Evolutionary conservation across 2,888 invertebrate species (phyloP).

Genomic region (Terebella lapidaria): DNA sequence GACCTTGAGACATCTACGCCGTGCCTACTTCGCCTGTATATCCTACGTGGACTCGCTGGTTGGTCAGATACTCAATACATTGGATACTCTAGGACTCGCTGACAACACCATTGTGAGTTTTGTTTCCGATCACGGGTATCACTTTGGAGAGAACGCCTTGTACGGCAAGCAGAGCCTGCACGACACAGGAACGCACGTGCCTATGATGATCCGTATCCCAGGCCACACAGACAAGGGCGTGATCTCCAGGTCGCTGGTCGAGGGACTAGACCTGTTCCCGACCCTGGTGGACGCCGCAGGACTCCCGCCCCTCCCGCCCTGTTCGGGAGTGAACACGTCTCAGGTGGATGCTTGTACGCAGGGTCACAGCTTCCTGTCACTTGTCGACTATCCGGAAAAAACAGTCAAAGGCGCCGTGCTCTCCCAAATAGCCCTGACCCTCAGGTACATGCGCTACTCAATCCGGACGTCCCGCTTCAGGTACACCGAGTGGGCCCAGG

Average conservation of each 20-base stretch:
- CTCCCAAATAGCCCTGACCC: neutral
- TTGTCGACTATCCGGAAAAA: slow-evolving; percentile 3
- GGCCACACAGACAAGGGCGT: slow-evolving; percentile 28
- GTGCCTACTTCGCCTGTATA: slow-evolving; percentile 15
- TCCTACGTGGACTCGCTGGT: slow-evolving; percentile 12
- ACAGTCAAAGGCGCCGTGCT: neutral
- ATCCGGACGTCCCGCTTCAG: neutral
- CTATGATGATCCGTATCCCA: slow-evolving; percentile 21
- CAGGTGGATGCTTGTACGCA: slow-evolving; percentile 2
- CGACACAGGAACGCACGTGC: slow-evolving; percentile 4
- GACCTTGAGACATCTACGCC: slow-evolving; percentile 1
- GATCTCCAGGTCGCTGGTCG: slow-evolving; percentile 25
- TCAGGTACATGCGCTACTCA: neutral
- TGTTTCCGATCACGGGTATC: slow-evolving; percentile 17
- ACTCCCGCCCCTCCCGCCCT: neutral
- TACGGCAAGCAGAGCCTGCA: neutral
- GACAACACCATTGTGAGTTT: slow-evolving; percentile 17
- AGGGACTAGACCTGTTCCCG: slow-evolving; percentile 32
- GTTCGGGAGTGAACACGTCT: slow-evolving; percentile 22
- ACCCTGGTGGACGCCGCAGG: slow-evolving; percentile 31
- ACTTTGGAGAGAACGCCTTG: neutral
- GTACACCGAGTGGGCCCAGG: neutral
- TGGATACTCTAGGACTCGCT: slow-evolving; percentile 10
- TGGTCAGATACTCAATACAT: slow-evolving; percentile 9
- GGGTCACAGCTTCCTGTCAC: slow-evolving; percentile 15